Evolutionary conservation across 2,797 vertebrate genomes (phyloP).

Genomic region (Lophura swinhoii): DNA sequence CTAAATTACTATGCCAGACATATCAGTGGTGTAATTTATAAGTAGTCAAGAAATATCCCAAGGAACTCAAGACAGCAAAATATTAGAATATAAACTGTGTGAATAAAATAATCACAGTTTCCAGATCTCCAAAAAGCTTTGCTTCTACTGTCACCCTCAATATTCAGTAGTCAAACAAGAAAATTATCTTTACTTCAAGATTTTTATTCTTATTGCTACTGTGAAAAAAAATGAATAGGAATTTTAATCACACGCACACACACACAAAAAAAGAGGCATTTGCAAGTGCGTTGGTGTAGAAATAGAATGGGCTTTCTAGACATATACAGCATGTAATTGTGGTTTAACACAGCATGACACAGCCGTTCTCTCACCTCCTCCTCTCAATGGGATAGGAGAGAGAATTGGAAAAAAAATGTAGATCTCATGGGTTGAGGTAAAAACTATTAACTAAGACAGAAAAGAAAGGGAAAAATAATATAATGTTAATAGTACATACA

Average conservation of each 20-base stretch:
- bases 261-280: too few species aligned
- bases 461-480: background rate
- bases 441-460: background rate
- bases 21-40: slow-evolving; percentile 12
- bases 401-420: background rate
- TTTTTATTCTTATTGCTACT: background rate
- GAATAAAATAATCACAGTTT: slow-evolving; percentile 22
- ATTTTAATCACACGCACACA: background rate
- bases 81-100: slow-evolving; percentile 35
- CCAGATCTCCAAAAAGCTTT: background rate
- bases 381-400: background rate
- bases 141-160: background rate
- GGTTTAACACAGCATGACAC: too few species aligned
- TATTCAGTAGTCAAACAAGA: background rate
- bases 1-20: background rate
- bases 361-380: too few species aligned
- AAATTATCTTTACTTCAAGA: background rate
- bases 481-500: background rate
- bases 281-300: too few species aligned
- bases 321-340: too few species aligned
- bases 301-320: too few species aligned
- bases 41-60: slow-evolving; percentile 3
- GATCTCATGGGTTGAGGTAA: background rate
- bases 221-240: background rate
- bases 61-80: background rate